These are phyloP conservation scores for Ichneumon xanthorius DNA, from an alignment of 2,888 invertebrate species.

Conservation along the genomic window DNA sequence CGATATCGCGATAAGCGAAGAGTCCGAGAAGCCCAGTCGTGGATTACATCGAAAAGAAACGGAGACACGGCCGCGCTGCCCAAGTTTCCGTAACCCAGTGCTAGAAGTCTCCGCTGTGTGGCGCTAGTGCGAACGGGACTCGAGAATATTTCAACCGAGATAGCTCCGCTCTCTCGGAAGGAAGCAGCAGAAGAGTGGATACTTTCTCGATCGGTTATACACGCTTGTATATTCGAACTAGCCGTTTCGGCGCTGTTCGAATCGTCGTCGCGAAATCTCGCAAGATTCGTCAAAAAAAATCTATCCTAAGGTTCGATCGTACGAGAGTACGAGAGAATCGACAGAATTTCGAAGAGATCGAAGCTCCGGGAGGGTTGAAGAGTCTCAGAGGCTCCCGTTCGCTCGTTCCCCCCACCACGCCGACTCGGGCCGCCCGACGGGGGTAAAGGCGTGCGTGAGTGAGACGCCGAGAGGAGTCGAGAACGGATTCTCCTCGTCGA, in stretches of 20 bases:
- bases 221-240: not conserved
- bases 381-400: slow-evolving; percentile 26
- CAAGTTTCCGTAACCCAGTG: slow-evolving; percentile 58
- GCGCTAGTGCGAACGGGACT: slow-evolving; percentile 66
- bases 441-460: slow-evolving; percentile 21
- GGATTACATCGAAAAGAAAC: slow-evolving; percentile 17
- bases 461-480: slow-evolving; percentile 20
- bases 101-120: slow-evolving; percentile 70
- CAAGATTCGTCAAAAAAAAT: not conserved
- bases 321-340: not conserved
- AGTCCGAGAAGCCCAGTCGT: not conserved
- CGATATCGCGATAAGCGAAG: slow-evolving; percentile 66
- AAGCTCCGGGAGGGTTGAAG: slow-evolving; percentile 35
- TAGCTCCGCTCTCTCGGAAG: slow-evolving; percentile 12
- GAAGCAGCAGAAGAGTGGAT: not conserved
- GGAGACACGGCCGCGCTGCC: not conserved
- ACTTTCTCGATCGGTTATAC: slow-evolving; percentile 2
- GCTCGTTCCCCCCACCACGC: slow-evolving; percentile 39
- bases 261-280: not conserved
- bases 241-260: not conserved
- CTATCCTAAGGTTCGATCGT: too few species aligned
- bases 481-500: slow-evolving; percentile 24
- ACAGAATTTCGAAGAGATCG: slow-evolving; percentile 41
- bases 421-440: slow-evolving; percentile 8
- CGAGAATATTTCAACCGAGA: not conserved